Conservation (phyloP, 2,888 invertebrate genomes). For the Eupithecia pulchellata region DNA sequence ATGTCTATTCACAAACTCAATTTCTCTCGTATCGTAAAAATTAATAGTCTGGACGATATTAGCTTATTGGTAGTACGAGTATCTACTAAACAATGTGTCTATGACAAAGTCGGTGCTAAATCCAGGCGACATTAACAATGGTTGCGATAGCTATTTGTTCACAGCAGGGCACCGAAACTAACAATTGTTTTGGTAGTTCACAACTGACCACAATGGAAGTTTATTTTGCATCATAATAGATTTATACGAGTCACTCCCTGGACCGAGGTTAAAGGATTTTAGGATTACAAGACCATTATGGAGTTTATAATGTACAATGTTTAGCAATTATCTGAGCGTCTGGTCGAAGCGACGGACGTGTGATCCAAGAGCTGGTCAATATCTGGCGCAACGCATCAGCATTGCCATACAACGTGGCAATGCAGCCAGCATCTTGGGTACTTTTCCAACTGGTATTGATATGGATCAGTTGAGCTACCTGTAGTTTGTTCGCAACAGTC, state of each 20-base stretch:
- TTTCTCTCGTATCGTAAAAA: neutral
- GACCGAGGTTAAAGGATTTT: neutral
- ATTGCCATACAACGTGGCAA: too few species aligned
- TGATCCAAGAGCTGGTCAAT: too few species aligned
- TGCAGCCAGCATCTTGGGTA: too few species aligned
- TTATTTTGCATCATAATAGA: slow-evolving; percentile 59
- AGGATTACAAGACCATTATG: neutral
- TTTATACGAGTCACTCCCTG: slow-evolving; percentile 28
- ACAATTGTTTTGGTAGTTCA: slow-evolving; percentile 67
- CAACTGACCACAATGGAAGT: slow-evolving; percentile 60
- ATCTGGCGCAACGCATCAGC: too few species aligned
- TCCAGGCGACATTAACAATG: slow-evolving; percentile 47
- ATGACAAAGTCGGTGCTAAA: slow-evolving; percentile 26
- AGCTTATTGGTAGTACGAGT: neutral
- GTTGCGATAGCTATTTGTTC: slow-evolving; percentile 52
- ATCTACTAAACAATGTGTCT: slow-evolving; percentile 22
- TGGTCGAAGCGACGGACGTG: too few species aligned
- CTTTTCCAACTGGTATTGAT: too few species aligned
- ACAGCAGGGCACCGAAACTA: slow-evolving; percentile 50
- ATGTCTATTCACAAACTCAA: neutral
- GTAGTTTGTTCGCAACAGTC: too few species aligned
- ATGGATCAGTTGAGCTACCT: too few species aligned
- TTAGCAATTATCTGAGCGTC: too few species aligned
- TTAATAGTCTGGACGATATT: neutral
- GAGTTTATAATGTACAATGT: neutral